Percentiles rank a stretch among this genome's conserved stretches.
Conservation (phyloP, 2,797 vertebrate genomes). For the Sus cebifrons region DNA sequence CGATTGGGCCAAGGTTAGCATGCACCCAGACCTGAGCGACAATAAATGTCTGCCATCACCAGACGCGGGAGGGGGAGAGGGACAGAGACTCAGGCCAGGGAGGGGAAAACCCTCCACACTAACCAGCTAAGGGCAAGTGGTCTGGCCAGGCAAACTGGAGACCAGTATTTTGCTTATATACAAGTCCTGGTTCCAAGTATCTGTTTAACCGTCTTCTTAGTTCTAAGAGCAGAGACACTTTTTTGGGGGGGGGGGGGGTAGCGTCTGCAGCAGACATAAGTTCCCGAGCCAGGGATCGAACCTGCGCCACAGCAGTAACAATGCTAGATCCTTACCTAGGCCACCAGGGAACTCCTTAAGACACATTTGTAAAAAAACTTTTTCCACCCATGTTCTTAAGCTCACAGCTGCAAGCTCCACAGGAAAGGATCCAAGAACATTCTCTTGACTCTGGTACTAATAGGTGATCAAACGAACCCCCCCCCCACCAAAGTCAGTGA, state of each 20-base stretch:
- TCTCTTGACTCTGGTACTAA: not conserved
- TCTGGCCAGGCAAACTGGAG: not conserved
- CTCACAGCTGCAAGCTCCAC: not conserved
- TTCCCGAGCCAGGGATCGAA: too few species aligned
- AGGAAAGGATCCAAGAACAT: not conserved
- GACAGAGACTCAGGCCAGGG: not conserved
- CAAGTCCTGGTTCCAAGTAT: conserved; percentile 46
- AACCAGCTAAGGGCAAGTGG: not conserved
- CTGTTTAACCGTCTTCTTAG: not conserved
- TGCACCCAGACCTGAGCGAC: conserved; percentile 58
- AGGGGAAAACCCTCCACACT: not conserved
- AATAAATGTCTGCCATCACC: not conserved
- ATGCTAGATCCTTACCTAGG: too few species aligned
- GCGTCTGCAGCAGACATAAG: too few species aligned
- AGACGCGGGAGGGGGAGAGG: not conserved
- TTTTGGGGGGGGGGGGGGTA: too few species aligned
- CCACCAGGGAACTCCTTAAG: too few species aligned
- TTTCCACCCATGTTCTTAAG: not conserved
- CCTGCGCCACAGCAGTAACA: too few species aligned
- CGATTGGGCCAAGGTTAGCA: conserved; percentile 75
- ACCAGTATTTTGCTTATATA: conserved; percentile 54
- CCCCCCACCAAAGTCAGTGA: not conserved
- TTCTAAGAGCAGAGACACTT: conserved; percentile 49
- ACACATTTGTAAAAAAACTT: not conserved
- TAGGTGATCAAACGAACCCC: not conserved